phyloP scores from a whole-genome alignment of 1,140 invertebrate genomes.

The Neotoxoptera formosana region DNA sequence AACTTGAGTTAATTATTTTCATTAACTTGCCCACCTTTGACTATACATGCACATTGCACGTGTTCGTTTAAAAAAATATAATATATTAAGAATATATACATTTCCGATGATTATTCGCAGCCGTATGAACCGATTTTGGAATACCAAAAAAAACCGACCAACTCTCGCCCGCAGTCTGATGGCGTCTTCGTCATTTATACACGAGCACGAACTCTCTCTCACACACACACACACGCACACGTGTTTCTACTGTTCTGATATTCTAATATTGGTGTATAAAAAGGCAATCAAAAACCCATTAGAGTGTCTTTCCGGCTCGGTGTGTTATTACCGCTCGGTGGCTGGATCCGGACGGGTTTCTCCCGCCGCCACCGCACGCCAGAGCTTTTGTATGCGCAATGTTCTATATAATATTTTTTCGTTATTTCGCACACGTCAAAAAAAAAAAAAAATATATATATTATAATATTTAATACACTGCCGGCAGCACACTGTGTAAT shows the following conservation, averaged over 20 bases:
- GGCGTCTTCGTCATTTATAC: not conserved
- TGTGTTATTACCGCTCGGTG: not conserved
- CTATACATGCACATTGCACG: too few relatives aligned
- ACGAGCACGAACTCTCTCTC: too few relatives aligned
- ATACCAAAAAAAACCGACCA: not conserved
- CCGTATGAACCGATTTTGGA: not conserved
- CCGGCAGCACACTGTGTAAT: not conserved
- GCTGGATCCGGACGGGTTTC: not conserved
- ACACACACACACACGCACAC: too few relatives aligned
- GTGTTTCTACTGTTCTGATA: not conserved
- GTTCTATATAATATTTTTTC: not conserved
- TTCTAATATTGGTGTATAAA: conserved; percentile 43
- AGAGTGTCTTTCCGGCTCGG: conserved; percentile 43
- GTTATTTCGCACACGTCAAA: not conserved
- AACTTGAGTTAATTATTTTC: too few relatives aligned
- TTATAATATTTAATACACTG: not conserved
- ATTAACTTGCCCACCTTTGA: too few relatives aligned
- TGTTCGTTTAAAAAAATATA: too few relatives aligned
- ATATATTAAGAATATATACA: too few relatives aligned
- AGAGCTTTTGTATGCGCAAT: not conserved
- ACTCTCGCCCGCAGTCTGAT: not conserved
- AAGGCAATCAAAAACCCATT: conserved; percentile 57
- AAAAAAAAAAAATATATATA: not conserved
- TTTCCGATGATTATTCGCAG: too few relatives aligned
- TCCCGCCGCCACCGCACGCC: too few relatives aligned